A percentile compares a stretch with the other conserved stretches of the same genome.
Conservation (phyloP, 2,888 invertebrate genomes). For the Bembecia ichneumoniformis region DNA sequence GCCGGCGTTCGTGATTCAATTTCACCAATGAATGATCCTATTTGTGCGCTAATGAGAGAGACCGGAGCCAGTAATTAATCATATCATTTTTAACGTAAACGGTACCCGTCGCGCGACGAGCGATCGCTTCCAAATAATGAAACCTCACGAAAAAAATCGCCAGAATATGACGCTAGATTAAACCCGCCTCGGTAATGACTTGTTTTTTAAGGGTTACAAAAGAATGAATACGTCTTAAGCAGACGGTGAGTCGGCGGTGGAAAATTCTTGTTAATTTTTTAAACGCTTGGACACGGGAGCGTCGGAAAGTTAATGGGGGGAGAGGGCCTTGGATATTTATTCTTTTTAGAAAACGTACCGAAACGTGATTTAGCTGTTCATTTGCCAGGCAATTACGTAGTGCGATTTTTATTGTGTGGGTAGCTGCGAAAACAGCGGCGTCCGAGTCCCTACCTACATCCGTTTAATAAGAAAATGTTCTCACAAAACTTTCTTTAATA, state of each 20-base stretch:
- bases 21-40: slow-evolving; percentile 64
- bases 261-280: slow-evolving; percentile 59
- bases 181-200: slow-evolving; percentile 68
- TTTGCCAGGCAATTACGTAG: slow-evolving; percentile 11
- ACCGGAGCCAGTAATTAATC: slow-evolving; percentile 64
- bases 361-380: slow-evolving; percentile 27
- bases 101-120: slow-evolving; percentile 44
- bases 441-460: too few relatives aligned
- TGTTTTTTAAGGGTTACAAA: slow-evolving; percentile 69
- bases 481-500: not conserved
- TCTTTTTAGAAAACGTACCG: slow-evolving; percentile 11
- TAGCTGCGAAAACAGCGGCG: not conserved
- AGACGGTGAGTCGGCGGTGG: slow-evolving; percentile 44
- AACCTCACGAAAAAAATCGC: slow-evolving; percentile 56
- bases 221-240: slow-evolving; percentile 65
- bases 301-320: slow-evolving; percentile 47
- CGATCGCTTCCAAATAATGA: slow-evolving; percentile 63
- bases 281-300: slow-evolving; percentile 30
- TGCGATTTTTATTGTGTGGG: not conserved
- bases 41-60: slow-evolving; percentile 67
- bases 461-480: not conserved
- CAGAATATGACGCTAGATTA: slow-evolving; percentile 57
- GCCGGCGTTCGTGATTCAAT: slow-evolving; percentile 56
- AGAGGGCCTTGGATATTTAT: slow-evolving; percentile 17
- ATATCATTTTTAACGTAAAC: slow-evolving; percentile 66